Evolutionary conservation across 1,140 invertebrate genomes (phyloP).

Genomic region (honey bee (Apis mellifera)): DNA sequence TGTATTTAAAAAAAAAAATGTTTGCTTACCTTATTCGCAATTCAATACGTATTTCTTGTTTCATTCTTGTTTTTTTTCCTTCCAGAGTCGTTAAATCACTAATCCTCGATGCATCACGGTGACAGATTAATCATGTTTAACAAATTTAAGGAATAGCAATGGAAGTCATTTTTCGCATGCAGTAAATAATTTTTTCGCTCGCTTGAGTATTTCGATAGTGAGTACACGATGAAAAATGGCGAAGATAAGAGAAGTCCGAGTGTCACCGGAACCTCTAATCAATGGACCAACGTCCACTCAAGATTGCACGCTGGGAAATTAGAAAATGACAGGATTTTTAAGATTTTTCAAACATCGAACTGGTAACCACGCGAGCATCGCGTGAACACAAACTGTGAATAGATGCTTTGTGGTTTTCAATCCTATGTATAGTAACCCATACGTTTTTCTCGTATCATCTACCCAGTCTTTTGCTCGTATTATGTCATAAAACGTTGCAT

Average conservation of each 20-base stretch:
- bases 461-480: not conserved
- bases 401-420: not conserved
- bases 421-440: not conserved
- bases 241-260: conserved; percentile 15
- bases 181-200: not conserved
- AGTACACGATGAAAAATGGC: not conserved
- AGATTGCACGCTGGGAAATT: conserved; percentile 20
- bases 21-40: no score
- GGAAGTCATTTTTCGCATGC: not conserved
- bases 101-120: no score
- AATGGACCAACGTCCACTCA: conserved; percentile 9
- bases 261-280: conserved; percentile 28
- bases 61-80: no score
- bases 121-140: no score
- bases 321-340: not conserved
- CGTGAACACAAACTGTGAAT: not conserved
- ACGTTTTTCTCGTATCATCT: not conserved
- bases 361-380: conserved; percentile 2
- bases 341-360: not conserved
- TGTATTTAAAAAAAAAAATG: no score
- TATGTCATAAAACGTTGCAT: conserved; percentile 18
- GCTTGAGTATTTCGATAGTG: not conserved
- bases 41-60: no score
- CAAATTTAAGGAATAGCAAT: no score
- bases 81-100: not conserved